Evolutionary conservation across 2,888 invertebrate genomes (phyloP).

Genomic region (Lamellibrachia satsuma): DNA sequence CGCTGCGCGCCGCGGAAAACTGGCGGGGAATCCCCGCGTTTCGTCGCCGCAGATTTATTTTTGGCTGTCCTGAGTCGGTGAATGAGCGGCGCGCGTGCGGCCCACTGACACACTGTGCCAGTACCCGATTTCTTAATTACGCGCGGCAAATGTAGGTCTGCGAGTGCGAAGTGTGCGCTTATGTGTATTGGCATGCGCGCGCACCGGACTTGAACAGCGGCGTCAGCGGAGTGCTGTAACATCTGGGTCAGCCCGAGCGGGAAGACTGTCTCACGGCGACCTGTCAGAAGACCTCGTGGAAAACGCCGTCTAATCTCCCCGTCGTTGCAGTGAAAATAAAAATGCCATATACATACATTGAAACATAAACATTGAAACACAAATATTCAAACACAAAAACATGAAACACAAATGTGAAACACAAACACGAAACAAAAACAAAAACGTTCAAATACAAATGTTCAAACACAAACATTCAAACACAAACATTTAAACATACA

Average conservation of each 20-base stretch:
- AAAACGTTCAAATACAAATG: no score
- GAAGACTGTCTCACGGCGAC: background rate
- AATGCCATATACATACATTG: background rate
- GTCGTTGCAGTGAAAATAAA: background rate
- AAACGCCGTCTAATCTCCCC: background rate
- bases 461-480: no score
- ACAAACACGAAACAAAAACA: no score
- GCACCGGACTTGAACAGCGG: background rate
- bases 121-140: conserved; percentile 17
- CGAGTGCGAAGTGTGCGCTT: conserved; percentile 4
- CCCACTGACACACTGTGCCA: conserved; percentile 11
- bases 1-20: background rate
- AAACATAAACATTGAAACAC: background rate
- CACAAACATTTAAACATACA: no score
- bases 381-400: background rate
- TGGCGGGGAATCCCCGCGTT: background rate
- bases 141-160: conserved; percentile 10
- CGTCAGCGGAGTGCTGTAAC: background rate
- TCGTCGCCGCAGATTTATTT: conserved; percentile 13
- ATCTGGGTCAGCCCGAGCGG: background rate
- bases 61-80: conserved; percentile 5
- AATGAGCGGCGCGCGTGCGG: conserved; percentile 12
- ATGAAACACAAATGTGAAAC: background rate
- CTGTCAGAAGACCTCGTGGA: background rate
- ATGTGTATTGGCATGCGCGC: conserved; percentile 12